Base-by-base conservation (phyloP, 2,888 invertebrate species). In the Callosobruchus maculatus region DNA sequence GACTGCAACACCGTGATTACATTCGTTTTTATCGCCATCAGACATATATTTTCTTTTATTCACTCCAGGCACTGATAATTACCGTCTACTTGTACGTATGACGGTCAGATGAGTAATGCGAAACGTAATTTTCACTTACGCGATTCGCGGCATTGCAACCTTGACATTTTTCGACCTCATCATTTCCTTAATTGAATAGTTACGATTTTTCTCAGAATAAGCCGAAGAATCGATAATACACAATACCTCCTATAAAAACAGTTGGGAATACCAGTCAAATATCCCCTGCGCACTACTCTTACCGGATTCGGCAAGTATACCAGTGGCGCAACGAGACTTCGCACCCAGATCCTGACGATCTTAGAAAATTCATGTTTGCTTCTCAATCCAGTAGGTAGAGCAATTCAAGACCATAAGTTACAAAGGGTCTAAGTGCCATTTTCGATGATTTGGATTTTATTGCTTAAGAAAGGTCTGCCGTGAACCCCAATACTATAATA, bases 211-310 rank as follows among this genome's bases (percentile, higher is more conserved):
- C 49, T 49, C 13, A 49, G 7, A 18, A 49, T 13, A 5, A 49
- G 3, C 49, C 49, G 18, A 49, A 49, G 49, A 49, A 49, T 49
- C 13, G 1, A 49, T 49, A 13, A 3, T 49, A 49, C 3, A 49
- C 1, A 49, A 13, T 49, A 49, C 49, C 4, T 49, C 49, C 18
- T 49, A 49, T 18, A 26, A 13, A 49, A 49, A 49, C 18, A 49
- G 49, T 26, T 18, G 49, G 49, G 49, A 49, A 49, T 49, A 5
- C 49, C 49, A 49, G 18, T 18, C 7, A 49, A 49, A 49, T 18
- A 18, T 49, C 49, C 49, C 4, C 77, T 73, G 74, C 78, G 76
- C 0, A 75, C 78, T 26, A 77, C 78, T 78, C 49, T 13, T 13
- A 13, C 49, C 49, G 13, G 18, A 49, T 49, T 49, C 4, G 18